phyloP scores from a whole-genome alignment of 2,888 invertebrate genomes.

The Lamellibrachia columna region DNA sequence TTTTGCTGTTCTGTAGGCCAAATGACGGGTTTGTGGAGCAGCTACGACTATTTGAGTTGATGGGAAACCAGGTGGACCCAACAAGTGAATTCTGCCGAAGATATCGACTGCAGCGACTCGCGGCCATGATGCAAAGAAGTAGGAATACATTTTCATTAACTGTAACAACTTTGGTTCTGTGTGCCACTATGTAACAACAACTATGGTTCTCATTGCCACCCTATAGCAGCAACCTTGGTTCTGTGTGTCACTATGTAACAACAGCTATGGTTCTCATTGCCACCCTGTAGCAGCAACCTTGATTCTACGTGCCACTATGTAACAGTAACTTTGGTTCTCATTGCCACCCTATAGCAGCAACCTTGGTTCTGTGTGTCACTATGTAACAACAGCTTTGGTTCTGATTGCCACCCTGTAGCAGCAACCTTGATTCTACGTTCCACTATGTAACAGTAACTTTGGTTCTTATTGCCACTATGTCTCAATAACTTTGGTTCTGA shows the following conservation, averaged over 20 bases:
- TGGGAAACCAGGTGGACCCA: slow-evolving; percentile 53
- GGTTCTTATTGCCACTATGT: not conserved
- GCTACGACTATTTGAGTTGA: slow-evolving; percentile 57
- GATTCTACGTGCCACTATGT: no score
- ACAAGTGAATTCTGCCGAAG: slow-evolving; percentile 45
- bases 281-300: no score
- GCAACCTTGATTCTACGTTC: not conserved
- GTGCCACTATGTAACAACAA: no score
- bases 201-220: no score
- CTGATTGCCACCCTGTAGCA: not conserved
- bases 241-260: no score
- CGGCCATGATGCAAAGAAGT: slow-evolving; percentile 46
- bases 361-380: not conserved
- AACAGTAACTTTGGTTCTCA: not conserved
- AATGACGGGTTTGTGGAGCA: slow-evolving; percentile 60
- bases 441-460: not conserved
- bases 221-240: no score
- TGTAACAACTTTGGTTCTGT: not conserved
- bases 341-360: not conserved
- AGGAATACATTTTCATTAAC: not conserved
- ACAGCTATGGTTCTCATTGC: not conserved
- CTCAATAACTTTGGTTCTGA: not conserved
- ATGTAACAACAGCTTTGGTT: not conserved
- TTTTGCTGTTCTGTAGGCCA: slow-evolving; percentile 47
- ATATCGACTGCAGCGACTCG: slow-evolving; percentile 51